These are phyloP conservation scores for Hydrotaea cyrtoneurina DNA, from an alignment of 2,888 invertebrate genomes.

Conservation along the genomic window DNA sequence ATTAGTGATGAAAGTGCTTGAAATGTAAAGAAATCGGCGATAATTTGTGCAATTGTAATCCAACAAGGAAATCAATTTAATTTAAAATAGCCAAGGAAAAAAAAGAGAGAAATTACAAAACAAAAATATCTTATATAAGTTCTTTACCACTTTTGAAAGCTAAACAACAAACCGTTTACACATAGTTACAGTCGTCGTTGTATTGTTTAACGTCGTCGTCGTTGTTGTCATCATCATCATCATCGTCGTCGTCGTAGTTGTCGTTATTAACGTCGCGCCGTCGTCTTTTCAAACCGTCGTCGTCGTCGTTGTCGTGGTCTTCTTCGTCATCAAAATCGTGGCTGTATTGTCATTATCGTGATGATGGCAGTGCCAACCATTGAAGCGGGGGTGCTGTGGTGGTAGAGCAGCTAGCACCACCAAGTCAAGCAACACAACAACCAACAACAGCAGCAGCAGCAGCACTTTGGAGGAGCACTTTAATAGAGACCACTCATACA, in stretches of 20 bases:
- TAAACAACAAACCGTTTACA: conserved; percentile 61
- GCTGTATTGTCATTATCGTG: conserved; percentile 5
- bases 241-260: conserved; percentile 1
- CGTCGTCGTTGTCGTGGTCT: background rate
- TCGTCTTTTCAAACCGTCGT: conserved; percentile 26
- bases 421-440: conserved; percentile 15
- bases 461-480: background rate
- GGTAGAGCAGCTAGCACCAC: background rate
- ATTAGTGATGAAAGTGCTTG: background rate
- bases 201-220: conserved; percentile 17
- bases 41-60: background rate
- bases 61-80: conserved; percentile 12
- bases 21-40: background rate
- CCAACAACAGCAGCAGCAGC: background rate
- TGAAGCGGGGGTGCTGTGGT: background rate
- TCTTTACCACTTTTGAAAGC: conserved; percentile 51
- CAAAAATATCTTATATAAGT: conserved; percentile 61
- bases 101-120: conserved; percentile 27
- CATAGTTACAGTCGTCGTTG: conserved; percentile 51
- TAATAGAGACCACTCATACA: background rate
- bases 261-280: background rate
- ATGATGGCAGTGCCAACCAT: background rate
- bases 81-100: conserved; percentile 8
- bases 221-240: conserved; percentile 38
- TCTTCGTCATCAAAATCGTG: background rate